Percentiles rank a stretch among this genome's conserved stretches.
These are phyloP conservation scores for Calephelis perditalis DNA, from an alignment of 2,888 invertebrate species.

Conservation along the genomic window DNA sequence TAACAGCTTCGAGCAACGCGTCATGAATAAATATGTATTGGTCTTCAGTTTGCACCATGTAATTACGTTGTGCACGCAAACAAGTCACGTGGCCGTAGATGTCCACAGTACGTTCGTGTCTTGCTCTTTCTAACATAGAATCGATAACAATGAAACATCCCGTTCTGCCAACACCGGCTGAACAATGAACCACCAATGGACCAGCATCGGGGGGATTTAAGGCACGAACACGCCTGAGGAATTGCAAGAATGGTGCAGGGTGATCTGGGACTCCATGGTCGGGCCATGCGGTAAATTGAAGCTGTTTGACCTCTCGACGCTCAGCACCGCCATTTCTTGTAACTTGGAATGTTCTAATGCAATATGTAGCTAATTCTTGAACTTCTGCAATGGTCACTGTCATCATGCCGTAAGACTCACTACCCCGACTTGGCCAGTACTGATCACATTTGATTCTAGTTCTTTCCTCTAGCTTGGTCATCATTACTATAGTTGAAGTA, in stretches of 20 bases:
- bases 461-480: slow-evolving; percentile 98
- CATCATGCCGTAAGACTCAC: slow-evolving; percentile 97
- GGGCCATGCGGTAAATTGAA: slow-evolving; percentile 99
- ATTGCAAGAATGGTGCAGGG: slow-evolving; percentile 98
- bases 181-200: slow-evolving; percentile 96
- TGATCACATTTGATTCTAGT: slow-evolving; percentile 98
- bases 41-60: slow-evolving; percentile 99
- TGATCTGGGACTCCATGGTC: slow-evolving; percentile 99
- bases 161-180: slow-evolving; percentile 94
- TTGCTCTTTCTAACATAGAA: slow-evolving; percentile 97
- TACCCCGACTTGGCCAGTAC: slow-evolving; percentile 98
- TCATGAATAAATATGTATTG: slow-evolving; percentile 99
- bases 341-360: slow-evolving; percentile 97
- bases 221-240: slow-evolving; percentile 94
- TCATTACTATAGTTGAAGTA: slow-evolving; percentile 98
- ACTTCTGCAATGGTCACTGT: slow-evolving; percentile 96
- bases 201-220: slow-evolving; percentile 95
- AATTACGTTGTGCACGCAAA: slow-evolving; percentile 97
- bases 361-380: slow-evolving; percentile 98
- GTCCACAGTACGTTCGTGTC: slow-evolving; percentile 98
- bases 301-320: slow-evolving; percentile 95
- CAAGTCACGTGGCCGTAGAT: slow-evolving; percentile 99
- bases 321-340: slow-evolving; percentile 89
- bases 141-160: slow-evolving; percentile 99
- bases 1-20: slow-evolving; percentile 96